Base-by-base conservation (phyloP, 2,888 invertebrate genomes). In the Drosophila peninsularis region DNA sequence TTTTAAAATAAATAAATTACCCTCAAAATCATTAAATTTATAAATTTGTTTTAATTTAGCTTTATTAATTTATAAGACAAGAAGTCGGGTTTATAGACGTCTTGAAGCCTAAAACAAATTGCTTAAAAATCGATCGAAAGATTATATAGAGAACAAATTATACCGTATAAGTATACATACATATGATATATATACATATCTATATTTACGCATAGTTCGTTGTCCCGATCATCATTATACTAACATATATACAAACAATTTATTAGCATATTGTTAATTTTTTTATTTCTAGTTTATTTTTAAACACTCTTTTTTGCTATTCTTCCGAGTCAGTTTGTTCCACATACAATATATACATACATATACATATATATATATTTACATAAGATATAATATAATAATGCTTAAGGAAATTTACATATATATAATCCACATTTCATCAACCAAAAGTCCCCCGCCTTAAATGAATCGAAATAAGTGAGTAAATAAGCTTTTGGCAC, bases 251-350 rank as follows among this genome's bases (percentile, higher is more conserved):
- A 10, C 13, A 21, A 9, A 50, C 30, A 19, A 47, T 49, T 14
- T 27, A 52, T 52, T 52, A 52, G 37, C 52, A 37, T 52, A 37
- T 52, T 24, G 52, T 52, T 37, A 37, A 52, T 52, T 52, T 37
- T 5, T 17, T n/a, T 37, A 52, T 37, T n/a, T 52, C 11, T 37
- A 36, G 52, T 36, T 17, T 52, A 19, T 19, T 21, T 50, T 3
- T 9, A n/a, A n/a, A 24, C 1, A 30, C 30, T 30, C 10, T 30
- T 11, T 7, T 9, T 47, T 6, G 5, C 17, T 13, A 17, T 27
- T 27, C 5, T 5, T 10, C 5, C 17, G 24, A 17, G 45, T 17
- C 5, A 27, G 45, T 7, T 5, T 45, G 9, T 24, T 44, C 44
- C 14, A 44, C 14, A 24, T n/a, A 44, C 24, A 24, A 11, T 13